Percentiles rank a stretch among this genome's conserved stretches.
These are phyloP conservation scores for Wasmannia auropunctata DNA, from an alignment of 1,140 invertebrate genomes.

Conservation along the genomic window DNA sequence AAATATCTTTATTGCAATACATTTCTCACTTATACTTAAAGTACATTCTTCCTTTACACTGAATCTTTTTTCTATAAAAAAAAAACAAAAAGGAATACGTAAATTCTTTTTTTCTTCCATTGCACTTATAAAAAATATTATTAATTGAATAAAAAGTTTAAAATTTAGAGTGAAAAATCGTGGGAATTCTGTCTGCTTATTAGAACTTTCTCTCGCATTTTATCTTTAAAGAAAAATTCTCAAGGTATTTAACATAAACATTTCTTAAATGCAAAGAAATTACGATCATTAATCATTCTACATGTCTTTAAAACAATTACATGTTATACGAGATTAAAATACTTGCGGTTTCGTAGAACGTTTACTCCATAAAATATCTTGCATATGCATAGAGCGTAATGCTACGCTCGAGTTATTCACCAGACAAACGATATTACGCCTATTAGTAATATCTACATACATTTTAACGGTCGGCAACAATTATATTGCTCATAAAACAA, in stretches of 20 bases:
- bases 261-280: neutral
- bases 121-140: neutral
- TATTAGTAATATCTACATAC: conserved; percentile 13
- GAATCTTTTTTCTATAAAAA: neutral
- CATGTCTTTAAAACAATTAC: neutral
- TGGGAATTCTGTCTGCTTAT: neutral
- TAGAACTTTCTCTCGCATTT: neutral
- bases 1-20: neutral
- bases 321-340: neutral
- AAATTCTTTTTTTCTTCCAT: neutral
- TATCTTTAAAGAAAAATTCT: neutral
- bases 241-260: neutral
- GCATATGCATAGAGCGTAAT: conserved; percentile 37
- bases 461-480: conserved; percentile 14
- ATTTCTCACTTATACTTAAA: neutral
- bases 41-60: neutral
- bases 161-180: neutral
- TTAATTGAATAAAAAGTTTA: neutral
- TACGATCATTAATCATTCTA: neutral
- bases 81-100: neutral
- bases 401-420: conserved; percentile 11
- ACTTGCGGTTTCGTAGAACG: neutral
- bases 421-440: neutral
- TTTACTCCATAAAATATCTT: neutral
- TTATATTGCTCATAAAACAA: conserved; percentile 35